Percentiles rank a stretch among this genome's conserved stretches.
These are phyloP conservation scores for Ammodytes dubius DNA, from an alignment of 2,113 vertebrate species.

Conservation along the genomic window DNA sequence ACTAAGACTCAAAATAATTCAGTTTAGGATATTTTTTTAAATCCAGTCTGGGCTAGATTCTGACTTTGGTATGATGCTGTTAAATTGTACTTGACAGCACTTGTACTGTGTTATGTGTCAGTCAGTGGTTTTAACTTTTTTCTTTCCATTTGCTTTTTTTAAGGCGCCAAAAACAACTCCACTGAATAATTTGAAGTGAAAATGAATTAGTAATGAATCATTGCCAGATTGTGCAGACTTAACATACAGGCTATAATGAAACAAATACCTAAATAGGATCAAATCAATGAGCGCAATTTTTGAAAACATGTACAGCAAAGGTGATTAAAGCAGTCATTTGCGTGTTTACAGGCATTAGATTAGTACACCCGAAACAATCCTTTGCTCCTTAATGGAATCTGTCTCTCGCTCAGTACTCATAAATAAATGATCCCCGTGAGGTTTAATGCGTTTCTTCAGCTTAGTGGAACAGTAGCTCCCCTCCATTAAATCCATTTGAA, in stretches of 20 bases:
- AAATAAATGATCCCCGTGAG: not conserved
- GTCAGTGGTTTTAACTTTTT: not conserved
- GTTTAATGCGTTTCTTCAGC: not conserved
- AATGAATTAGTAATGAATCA: not conserved
- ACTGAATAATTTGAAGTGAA: not conserved
- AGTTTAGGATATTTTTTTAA: no score
- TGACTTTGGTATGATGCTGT: not conserved
- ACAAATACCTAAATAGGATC: constrained; percentile 35
- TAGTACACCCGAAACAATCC: constrained; percentile 22
- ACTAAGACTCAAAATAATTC: no score
- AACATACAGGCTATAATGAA: not conserved
- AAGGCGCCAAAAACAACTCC: not conserved
- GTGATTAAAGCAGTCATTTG: constrained; percentile 45
- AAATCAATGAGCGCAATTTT: constrained; percentile 17
- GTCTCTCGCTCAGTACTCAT: not conserved
- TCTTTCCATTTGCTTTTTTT: not conserved
- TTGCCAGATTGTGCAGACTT: constrained; percentile 8
- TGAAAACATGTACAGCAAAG: constrained; percentile 5
- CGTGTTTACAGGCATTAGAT: constrained; percentile 37
- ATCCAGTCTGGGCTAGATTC: not conserved
- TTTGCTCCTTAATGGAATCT: constrained; percentile 16
- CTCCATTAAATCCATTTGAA: not conserved
- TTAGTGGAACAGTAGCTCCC: not conserved
- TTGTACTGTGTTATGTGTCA: not conserved
- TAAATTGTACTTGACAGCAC: not conserved